phyloP scores from a whole-genome alignment of 2,888 invertebrate genomes.

The Nymphalis polychloros region DNA sequence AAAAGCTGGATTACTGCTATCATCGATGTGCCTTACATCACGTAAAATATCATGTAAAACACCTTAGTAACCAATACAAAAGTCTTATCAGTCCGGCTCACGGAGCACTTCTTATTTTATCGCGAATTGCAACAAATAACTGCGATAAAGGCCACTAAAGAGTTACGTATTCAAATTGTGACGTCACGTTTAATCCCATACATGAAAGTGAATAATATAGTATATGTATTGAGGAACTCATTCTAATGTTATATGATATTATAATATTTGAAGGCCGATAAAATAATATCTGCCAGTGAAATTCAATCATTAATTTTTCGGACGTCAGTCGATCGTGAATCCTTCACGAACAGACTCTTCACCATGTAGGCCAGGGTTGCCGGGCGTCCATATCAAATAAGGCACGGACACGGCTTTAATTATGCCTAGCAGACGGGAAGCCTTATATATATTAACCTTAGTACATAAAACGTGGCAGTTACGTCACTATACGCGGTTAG shows the following conservation, averaged over 20 bases:
- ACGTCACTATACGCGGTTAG: conserved; percentile 43
- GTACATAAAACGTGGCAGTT: conserved; percentile 48
- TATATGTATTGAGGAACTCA: background rate
- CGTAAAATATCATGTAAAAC: conserved; percentile 25
- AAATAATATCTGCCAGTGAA: conserved; percentile 20
- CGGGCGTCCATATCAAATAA: conserved; percentile 39
- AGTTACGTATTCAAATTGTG: conserved; percentile 55
- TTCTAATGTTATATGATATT: background rate
- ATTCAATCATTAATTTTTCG: conserved; percentile 26
- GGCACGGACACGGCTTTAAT: conserved; percentile 47
- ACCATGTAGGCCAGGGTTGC: conserved; percentile 40
- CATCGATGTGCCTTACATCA: conserved; percentile 5
- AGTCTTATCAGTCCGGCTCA: conserved; percentile 54
- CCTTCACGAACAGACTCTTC: conserved; percentile 42
- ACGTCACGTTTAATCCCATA: conserved; percentile 49
- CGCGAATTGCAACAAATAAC: conserved; percentile 62
- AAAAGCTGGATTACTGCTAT: background rate
- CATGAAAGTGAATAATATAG: conserved; percentile 14
- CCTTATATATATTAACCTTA: conserved; percentile 55
- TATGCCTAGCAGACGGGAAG: conserved; percentile 55
- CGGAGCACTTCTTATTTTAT: conserved; percentile 67
- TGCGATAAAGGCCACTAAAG: conserved; percentile 65
- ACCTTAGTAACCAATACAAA: conserved; percentile 51
- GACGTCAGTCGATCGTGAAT: conserved; percentile 35
- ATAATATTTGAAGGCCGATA: background rate